A percentile compares a stretch with the other conserved stretches of the same genome.
These are phyloP conservation scores for Hedychridium roseum DNA, from an alignment of 2,888 invertebrate species.

Conservation along the genomic window DNA sequence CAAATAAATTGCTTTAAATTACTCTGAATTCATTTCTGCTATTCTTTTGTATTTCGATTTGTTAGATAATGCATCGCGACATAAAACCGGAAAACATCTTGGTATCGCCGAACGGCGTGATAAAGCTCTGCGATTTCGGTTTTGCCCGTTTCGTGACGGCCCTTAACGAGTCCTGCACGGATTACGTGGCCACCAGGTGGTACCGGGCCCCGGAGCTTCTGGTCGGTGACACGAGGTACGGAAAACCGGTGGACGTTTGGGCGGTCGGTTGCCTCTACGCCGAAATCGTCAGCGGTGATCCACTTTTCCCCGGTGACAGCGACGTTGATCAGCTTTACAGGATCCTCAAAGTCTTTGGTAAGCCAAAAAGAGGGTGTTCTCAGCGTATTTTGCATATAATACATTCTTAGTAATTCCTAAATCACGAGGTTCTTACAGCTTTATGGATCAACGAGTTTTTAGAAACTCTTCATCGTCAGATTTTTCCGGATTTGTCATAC, in stretches of 20 bases:
- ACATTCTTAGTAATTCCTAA: no score
- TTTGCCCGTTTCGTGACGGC: slow-evolving; percentile 80
- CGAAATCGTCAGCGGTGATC: slow-evolving; percentile 88
- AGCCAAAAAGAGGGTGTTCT: no score
- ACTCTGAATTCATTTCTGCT: no score
- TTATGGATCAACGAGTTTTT: no score
- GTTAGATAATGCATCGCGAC: slow-evolving; percentile 88
- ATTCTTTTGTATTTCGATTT: no score
- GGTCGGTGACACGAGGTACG: slow-evolving; percentile 80
- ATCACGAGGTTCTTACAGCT: no score
- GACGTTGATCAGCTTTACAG: slow-evolving; percentile 88
- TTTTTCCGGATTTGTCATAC: no score
- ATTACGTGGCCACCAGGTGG: slow-evolving; percentile 91
- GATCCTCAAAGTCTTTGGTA: slow-evolving; percentile 81
- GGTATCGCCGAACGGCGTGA: slow-evolving; percentile 80
- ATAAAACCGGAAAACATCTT: slow-evolving; percentile 91
- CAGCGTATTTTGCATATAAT: no score
- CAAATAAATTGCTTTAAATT: no score
- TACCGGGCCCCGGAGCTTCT: slow-evolving; percentile 88
- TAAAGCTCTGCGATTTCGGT: slow-evolving; percentile 92
- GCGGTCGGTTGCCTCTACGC: slow-evolving; percentile 85
- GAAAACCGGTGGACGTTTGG: slow-evolving; percentile 85
- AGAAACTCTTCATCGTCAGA: no score
- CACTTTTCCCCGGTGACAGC: slow-evolving; percentile 87
- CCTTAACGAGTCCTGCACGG: slow-evolving; percentile 83